A percentile compares a stretch with the other conserved stretches of the same genome.
These are phyloP conservation scores for Semnornis frantzii DNA, from an alignment of 2,113 vertebrate species.

Conservation along the genomic window DNA sequence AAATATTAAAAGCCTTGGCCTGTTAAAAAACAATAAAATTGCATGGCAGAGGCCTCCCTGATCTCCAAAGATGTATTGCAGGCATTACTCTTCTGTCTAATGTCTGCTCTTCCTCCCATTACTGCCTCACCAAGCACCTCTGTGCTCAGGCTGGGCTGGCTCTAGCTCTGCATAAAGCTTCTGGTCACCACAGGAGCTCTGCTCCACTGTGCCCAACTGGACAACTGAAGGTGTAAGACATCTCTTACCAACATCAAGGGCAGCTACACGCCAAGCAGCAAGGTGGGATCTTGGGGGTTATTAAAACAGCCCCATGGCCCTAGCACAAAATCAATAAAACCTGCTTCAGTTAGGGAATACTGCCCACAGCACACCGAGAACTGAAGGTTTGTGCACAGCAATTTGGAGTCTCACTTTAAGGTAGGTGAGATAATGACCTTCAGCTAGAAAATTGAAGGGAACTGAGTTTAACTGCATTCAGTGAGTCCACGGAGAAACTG, in stretches of 20 bases:
- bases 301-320: neutral
- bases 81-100: neutral
- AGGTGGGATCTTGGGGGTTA: neutral
- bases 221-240: fast-evolving
- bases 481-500: neutral
- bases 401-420: neutral
- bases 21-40: neutral
- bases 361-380: neutral
- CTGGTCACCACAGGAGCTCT: fast-evolving
- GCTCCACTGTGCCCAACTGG: fast-evolving
- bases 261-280: neutral
- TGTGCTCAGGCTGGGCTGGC: fast-evolving
- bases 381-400: fast-evolving
- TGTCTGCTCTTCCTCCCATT: neutral
- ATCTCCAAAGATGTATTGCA: neutral
- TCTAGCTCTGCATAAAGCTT: neutral
- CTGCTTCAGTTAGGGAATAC: neutral
- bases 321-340: neutral
- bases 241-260: fast-evolving
- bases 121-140: neutral
- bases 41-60: neutral
- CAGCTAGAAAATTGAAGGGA: neutral
- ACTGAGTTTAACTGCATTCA: neutral
- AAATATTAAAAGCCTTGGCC: neutral
- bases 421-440: neutral